Evolutionary conservation across 1,140 invertebrate species (phyloP).

Genomic region (Scaptodrosophila lebanonensis): DNA sequence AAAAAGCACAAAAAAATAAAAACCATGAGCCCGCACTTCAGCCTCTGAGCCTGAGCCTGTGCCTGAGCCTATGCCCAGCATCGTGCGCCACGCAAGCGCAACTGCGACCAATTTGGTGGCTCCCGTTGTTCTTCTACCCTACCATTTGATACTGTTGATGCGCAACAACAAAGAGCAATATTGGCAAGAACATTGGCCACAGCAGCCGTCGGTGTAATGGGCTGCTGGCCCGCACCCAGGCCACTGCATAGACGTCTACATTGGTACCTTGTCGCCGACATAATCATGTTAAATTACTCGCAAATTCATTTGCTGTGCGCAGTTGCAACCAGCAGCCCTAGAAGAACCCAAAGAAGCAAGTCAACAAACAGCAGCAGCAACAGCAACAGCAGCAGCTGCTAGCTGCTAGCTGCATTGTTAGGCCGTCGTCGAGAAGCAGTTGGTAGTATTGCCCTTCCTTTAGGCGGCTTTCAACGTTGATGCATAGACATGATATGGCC

Average conservation of each 20-base stretch:
- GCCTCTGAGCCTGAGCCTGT: background rate
- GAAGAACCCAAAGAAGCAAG: too few relatives aligned
- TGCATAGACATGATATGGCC: slow-evolving; percentile 64
- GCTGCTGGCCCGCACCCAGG: background rate
- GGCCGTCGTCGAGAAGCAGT: slow-evolving; percentile 26
- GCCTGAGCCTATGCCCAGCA: slow-evolving; percentile 20
- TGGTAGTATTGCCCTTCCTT: slow-evolving; percentile 23
- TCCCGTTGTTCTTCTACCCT: too few relatives aligned
- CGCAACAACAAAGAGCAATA: too few relatives aligned
- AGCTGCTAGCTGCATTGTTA: slow-evolving; percentile 60
- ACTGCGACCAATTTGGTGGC: slow-evolving; percentile 65
- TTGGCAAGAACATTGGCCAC: background rate
- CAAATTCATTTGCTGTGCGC: slow-evolving; percentile 72
- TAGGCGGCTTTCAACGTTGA: slow-evolving; percentile 62
- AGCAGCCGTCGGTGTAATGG: background rate
- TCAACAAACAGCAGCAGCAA: slow-evolving; percentile 13
- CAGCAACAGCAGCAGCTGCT: slow-evolving; percentile 19
- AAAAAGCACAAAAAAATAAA: too few relatives aligned
- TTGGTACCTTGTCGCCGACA: slow-evolving; percentile 72
- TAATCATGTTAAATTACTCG: slow-evolving; percentile 75
- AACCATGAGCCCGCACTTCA: too few relatives aligned
- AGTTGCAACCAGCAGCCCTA: slow-evolving; percentile 31
- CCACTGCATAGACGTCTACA: slow-evolving; percentile 57
- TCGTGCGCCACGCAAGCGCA: slow-evolving; percentile 34
- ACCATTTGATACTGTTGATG: background rate